A percentile compares a stretch with the other conserved stretches of the same genome.
Conservation (phyloP, 2,888 invertebrate genomes). For the Tenthredo distinguenda region DNA sequence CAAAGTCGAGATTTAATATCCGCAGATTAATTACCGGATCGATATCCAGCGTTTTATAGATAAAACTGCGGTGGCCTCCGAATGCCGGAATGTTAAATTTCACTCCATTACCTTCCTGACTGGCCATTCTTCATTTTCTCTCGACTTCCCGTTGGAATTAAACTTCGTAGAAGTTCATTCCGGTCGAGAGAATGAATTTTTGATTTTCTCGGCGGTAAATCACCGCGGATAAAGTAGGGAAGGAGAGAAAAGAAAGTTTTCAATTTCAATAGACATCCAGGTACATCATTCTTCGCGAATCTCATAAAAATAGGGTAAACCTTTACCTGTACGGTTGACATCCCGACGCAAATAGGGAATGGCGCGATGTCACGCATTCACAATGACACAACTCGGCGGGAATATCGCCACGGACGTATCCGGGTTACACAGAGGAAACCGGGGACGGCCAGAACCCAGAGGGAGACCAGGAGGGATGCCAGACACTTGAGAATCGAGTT, state of each 20-base stretch:
- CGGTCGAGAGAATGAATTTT: constrained; percentile 12
- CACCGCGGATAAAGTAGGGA: background rate
- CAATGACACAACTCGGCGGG: background rate
- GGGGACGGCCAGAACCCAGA: constrained; percentile 15
- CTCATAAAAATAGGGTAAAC: background rate
- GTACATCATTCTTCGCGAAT: too few relatives aligned
- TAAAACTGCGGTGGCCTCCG: background rate
- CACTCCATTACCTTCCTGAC: constrained; percentile 30
- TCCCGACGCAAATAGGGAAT: background rate
- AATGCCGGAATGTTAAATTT: constrained; percentile 1
- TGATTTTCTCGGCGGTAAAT: constrained; percentile 6
- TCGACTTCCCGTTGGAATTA: constrained; percentile 33
- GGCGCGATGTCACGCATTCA: background rate
- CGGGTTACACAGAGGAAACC: constrained; percentile 1
- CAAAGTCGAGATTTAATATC: background rate
- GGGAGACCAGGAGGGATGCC: constrained; percentile 20
- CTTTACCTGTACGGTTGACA: background rate
- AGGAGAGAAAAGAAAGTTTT: background rate
- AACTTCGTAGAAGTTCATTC: constrained; percentile 17
- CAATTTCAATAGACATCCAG: background rate
- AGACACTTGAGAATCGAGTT: constrained; percentile 48
- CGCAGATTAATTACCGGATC: background rate
- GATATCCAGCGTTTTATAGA: background rate
- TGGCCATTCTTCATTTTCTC: constrained; percentile 29
- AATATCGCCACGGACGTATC: background rate